phyloP scores from a whole-genome alignment of 35 echinoderm and acorn worm species.

The Diadema setosum region DNA sequence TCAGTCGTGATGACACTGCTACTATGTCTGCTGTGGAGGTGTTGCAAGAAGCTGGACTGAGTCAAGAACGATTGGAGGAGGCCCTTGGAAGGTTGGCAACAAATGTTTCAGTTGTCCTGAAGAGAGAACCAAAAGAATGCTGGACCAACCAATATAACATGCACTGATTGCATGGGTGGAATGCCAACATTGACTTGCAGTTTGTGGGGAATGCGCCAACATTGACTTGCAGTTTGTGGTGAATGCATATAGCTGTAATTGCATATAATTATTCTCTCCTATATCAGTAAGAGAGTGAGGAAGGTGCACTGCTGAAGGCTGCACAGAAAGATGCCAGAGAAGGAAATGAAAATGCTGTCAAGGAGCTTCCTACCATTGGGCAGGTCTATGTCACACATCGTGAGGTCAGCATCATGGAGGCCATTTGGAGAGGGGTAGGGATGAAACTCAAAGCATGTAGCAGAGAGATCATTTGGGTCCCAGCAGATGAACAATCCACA shows the following conservation, averaged over 20 bases:
- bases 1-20: not conserved
- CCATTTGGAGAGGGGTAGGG: slow-evolving; percentile 14
- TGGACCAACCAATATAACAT: slow-evolving; percentile 41
- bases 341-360: slow-evolving; percentile 13
- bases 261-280: slow-evolving; percentile 49
- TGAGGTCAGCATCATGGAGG: slow-evolving; percentile 43
- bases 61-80: not conserved
- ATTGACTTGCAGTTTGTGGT: slow-evolving; percentile 46
- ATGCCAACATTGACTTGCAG: slow-evolving; percentile 58
- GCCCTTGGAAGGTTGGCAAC: not conserved
- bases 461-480: slow-evolving; percentile 6
- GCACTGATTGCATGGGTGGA: not conserved
- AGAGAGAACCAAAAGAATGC: slow-evolving; percentile 23
- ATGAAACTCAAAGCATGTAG: slow-evolving; percentile 37
- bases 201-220: slow-evolving; percentile 48
- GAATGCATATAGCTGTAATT: slow-evolving; percentile 45
- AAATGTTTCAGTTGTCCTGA: not conserved
- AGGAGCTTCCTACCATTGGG: not conserved
- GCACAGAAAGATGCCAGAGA: slow-evolving; percentile 45
- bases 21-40: not conserved
- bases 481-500: not conserved
- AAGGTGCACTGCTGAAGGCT: slow-evolving; percentile 8
- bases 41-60: not conserved
- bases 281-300: slow-evolving; percentile 29
- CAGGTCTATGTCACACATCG: slow-evolving; percentile 31